Conservation (phyloP, 2,113 vertebrate genomes). For the Chionodraco myersi region DNA sequence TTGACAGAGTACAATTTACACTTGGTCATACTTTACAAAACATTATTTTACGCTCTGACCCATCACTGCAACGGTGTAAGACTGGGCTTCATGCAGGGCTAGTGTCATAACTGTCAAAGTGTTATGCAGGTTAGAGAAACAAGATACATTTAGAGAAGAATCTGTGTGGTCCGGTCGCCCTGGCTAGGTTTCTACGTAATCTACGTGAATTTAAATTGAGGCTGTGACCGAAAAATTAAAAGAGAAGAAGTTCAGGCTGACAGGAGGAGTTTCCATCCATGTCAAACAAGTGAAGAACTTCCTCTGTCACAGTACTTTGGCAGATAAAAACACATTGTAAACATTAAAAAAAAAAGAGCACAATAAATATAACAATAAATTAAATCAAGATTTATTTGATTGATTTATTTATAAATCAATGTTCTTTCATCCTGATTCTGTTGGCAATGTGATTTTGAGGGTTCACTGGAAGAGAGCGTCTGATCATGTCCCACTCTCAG, state of each 20-base stretch:
- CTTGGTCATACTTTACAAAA: slow-evolving; percentile 1
- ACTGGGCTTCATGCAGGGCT: slow-evolving; percentile 3
- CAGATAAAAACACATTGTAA: slow-evolving; percentile 32
- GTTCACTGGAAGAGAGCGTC: slow-evolving; percentile 9
- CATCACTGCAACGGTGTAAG: not conserved
- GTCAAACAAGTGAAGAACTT: not conserved
- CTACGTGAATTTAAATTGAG: not conserved
- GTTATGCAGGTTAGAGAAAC: slow-evolving; percentile 42
- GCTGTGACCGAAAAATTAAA: not conserved
- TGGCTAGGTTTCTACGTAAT: not conserved
- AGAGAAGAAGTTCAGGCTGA: not conserved
- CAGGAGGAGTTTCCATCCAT: not conserved
- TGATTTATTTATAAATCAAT: too few relatives aligned
- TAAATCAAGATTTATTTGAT: not conserved
- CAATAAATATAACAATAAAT: slow-evolving; percentile 58
- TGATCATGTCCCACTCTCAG: not conserved
- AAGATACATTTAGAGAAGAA: not conserved
- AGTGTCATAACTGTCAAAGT: not conserved
- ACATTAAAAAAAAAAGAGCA: slow-evolving; percentile 22
- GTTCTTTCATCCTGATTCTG: slow-evolving; percentile 5
- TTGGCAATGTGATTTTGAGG: slow-evolving; percentile 16
- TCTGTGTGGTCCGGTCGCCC: not conserved
- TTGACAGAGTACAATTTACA: slow-evolving; percentile 39
- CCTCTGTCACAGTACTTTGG: not conserved
- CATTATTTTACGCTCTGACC: not conserved